A percentile compares a stretch with the other conserved stretches of the same genome.
phyloP scores from a whole-genome alignment of 2,113 vertebrate species.

The Cervus canadensis region DNA sequence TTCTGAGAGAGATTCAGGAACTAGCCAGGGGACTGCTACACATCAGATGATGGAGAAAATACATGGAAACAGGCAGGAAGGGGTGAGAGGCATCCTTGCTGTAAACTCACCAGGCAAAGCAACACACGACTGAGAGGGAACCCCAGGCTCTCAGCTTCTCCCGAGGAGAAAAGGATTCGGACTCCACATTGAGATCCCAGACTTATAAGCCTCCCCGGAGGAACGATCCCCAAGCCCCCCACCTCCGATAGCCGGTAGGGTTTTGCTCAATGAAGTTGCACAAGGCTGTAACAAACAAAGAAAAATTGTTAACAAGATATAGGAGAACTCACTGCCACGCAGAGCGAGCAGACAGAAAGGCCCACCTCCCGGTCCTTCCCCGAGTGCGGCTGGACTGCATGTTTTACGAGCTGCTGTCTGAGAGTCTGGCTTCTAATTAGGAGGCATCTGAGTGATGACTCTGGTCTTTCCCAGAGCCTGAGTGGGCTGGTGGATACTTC shows the following conservation, averaged over 20 bases:
- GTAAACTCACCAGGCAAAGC: not conserved
- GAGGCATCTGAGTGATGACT: too few relatives aligned
- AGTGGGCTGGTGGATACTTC: too few relatives aligned
- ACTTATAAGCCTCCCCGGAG: not conserved
- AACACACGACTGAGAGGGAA: not conserved
- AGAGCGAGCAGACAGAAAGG: not conserved
- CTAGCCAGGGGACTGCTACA: not conserved
- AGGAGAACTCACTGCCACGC: not conserved
- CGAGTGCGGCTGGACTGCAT: not conserved
- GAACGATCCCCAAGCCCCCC: not conserved
- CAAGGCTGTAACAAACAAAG: not conserved
- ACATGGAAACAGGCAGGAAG: not conserved
- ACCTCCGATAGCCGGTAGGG: not conserved
- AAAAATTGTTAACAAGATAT: not conserved
- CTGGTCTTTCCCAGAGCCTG: not conserved
- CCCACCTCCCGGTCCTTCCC: not conserved
- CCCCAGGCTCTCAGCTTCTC: not conserved
- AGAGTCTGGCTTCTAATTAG: not conserved
- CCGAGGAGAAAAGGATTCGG: not conserved
- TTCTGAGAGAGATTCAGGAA: not conserved
- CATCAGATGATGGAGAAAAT: not conserved
- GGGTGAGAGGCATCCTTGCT: not conserved
- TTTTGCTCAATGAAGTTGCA: not conserved
- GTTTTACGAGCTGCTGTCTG: not conserved
- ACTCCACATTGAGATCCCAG: not conserved